Percentiles rank a stretch among this genome's conserved stretches.
Conservation (phyloP, 2,113 vertebrate species). For the Triplophysa dalaica region DNA sequence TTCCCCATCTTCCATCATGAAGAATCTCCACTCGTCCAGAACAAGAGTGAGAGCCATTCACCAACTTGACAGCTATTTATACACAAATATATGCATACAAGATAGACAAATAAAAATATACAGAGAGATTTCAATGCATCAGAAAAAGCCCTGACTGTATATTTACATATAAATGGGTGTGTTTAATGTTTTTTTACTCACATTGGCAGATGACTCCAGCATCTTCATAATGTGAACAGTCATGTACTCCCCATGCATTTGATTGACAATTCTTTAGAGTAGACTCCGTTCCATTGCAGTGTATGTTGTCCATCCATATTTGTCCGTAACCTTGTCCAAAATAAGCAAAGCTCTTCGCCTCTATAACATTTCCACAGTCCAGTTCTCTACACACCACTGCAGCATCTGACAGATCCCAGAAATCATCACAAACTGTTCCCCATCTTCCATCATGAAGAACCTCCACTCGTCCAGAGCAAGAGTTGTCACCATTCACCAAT, state of each 20-base stretch:
- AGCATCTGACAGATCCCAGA: not conserved
- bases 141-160: too few species aligned
- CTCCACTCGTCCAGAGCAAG: too few species aligned
- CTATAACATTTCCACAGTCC: not conserved
- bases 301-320: not conserved
- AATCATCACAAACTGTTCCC: not conserved
- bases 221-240: too few species aligned
- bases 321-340: not conserved
- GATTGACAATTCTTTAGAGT: not conserved
- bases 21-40: not conserved
- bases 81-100: too few species aligned
- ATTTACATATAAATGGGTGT: too few species aligned
- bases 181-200: not conserved
- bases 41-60: not conserved
- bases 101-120: too few species aligned
- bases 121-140: too few species aligned
- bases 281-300: not conserved
- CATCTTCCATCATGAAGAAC: too few species aligned
- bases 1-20: not conserved
- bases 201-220: not conserved
- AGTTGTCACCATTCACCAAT: too few species aligned
- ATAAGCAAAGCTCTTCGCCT: not conserved
- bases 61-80: not conserved
- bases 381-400: conserved; percentile 5
- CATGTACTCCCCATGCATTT: not conserved